Evolutionary conservation across 2,113 vertebrate species (phyloP).

Genomic region (Callospermophilus lateralis): DNA sequence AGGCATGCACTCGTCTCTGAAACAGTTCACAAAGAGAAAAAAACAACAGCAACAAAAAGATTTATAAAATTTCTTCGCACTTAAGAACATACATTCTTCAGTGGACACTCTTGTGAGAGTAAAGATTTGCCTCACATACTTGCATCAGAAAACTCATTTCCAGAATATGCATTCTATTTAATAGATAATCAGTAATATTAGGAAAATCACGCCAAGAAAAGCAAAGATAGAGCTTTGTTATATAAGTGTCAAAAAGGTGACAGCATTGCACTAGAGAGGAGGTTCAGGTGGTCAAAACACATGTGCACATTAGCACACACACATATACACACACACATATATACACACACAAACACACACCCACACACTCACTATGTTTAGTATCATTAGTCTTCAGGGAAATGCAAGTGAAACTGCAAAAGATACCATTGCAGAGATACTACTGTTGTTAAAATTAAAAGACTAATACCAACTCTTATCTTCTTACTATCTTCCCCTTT

Average conservation of each 20-base stretch:
- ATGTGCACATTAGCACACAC: not conserved
- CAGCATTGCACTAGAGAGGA: not conserved
- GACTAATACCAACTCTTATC: not conserved
- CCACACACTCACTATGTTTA: not conserved
- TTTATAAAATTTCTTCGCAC: not conserved
- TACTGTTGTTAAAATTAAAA: slow-evolving; percentile 9
- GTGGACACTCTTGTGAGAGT: not conserved
- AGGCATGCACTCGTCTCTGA: not conserved
- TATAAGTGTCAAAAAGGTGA: not conserved
- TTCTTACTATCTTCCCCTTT: not conserved
- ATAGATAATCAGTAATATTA: not conserved
- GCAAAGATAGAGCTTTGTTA: not conserved
- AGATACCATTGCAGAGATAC: not conserved
- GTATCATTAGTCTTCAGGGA: not conserved
- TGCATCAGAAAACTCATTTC: not conserved
- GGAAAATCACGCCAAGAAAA: not conserved
- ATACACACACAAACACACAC: not conserved
- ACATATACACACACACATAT: not conserved
- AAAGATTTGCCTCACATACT: not conserved
- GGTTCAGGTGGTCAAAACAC: not conserved
- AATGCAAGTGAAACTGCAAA: slow-evolving; percentile 4
- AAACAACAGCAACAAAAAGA: not conserved
- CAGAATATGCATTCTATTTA: not conserved
- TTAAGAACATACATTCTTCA: not conserved
- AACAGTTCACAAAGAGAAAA: not conserved